Evolutionary conservation across 2,113 vertebrate species (phyloP).

Genomic region (Probosciger aterrimus): DNA sequence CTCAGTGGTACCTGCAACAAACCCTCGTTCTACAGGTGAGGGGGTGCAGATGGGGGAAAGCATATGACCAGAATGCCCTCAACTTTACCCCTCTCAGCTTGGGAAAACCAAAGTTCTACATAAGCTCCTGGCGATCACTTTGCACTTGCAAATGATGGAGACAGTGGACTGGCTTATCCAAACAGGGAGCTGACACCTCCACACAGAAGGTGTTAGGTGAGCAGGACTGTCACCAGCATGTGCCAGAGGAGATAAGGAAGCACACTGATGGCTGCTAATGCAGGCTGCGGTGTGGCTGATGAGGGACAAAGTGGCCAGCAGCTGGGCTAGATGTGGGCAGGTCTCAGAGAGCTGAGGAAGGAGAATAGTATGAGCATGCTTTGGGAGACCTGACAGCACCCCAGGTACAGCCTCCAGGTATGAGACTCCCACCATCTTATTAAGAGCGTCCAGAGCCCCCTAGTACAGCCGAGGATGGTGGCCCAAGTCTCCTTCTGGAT

Average conservation of each 20-base stretch:
- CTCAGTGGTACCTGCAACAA: neutral
- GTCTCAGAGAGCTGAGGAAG: neutral
- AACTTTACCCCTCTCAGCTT: rapidly evolving
- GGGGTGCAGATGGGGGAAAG: neutral
- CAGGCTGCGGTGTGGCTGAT: rapidly evolving
- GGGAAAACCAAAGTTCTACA: neutral
- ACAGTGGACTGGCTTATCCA: rapidly evolving
- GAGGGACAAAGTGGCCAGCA: neutral
- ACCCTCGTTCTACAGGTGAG: rapidly evolving
- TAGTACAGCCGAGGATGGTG: neutral
- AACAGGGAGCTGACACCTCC: neutral
- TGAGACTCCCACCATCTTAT: neutral
- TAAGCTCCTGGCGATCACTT: neutral
- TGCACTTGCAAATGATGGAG: neutral
- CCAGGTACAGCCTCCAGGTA: neutral
- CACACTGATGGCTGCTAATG: rapidly evolving
- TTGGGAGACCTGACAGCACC: neutral
- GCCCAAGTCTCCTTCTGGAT: neutral
- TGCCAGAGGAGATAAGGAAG: neutral
- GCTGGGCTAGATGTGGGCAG: neutral
- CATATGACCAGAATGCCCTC: rapidly evolving
- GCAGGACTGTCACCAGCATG: neutral
- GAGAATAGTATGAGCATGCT: neutral
- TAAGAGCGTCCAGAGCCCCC: rapidly evolving
- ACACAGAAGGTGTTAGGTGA: neutral